Percentiles rank a stretch among this genome's conserved stretches.
Evolutionary conservation across 2,797 vertebrate genomes (phyloP).

Genomic region (Alcedo quadribrachys): DNA sequence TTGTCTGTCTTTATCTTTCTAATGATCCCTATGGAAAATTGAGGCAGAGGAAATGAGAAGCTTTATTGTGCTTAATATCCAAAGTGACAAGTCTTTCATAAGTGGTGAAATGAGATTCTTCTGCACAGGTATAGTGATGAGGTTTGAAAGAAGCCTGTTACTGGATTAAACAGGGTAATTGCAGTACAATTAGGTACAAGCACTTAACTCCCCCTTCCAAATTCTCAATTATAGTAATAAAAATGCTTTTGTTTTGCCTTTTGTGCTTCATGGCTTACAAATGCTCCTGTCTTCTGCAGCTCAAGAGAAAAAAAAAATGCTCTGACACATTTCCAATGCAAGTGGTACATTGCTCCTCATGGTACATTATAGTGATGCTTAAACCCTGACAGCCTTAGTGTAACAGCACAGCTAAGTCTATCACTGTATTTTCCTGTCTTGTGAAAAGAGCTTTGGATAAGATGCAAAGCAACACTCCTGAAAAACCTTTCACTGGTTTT

Average conservation of each 20-base stretch:
- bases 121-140: slow-evolving; percentile 35
- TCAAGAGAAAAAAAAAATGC: slow-evolving; percentile 19
- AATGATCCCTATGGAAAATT: slow-evolving; percentile 44
- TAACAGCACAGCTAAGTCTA: slow-evolving; percentile 23
- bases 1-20: slow-evolving; percentile 49
- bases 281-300: slow-evolving; percentile 44
- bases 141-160: slow-evolving; percentile 57
- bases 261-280: slow-evolving; percentile 55
- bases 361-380: slow-evolving; percentile 23
- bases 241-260: slow-evolving; percentile 70
- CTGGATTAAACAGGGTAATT: slow-evolving; percentile 66
- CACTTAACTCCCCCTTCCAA: slow-evolving; percentile 58
- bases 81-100: slow-evolving; percentile 49
- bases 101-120: slow-evolving; percentile 51
- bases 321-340: slow-evolving; percentile 58
- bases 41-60: slow-evolving; percentile 33
- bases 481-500: neutral
- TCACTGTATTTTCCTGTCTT: neutral
- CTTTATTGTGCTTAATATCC: slow-evolving; percentile 49
- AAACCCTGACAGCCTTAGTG: slow-evolving; percentile 43
- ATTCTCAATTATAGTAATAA: slow-evolving; percentile 64
- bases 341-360: slow-evolving; percentile 5
- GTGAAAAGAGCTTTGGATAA: slow-evolving; percentile 32
- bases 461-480: neutral
- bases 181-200: slow-evolving; percentile 57